phyloP scores from a whole-genome alignment of 2,113 vertebrate species.

The Glaucidium brasilianum region DNA sequence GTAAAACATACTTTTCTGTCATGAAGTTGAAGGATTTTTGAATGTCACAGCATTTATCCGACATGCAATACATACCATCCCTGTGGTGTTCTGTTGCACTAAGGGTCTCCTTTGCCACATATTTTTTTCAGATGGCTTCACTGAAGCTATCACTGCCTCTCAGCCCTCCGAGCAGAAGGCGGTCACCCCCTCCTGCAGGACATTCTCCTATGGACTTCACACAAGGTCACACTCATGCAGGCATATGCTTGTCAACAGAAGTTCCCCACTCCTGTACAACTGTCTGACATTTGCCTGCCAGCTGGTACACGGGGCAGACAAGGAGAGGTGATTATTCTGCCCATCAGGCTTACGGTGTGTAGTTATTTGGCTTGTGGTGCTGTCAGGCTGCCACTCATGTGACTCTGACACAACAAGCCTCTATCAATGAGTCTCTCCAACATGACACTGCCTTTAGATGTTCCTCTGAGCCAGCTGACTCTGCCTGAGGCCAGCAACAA shows the following conservation, averaged over 20 bases:
- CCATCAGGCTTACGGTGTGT: accelerated
- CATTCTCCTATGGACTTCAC: accelerated
- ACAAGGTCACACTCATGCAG: background rate
- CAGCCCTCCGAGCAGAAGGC: background rate
- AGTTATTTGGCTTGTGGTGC: background rate
- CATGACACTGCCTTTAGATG: background rate
- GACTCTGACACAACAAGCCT: background rate
- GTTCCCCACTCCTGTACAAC: background rate
- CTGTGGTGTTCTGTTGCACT: background rate
- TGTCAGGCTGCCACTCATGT: background rate
- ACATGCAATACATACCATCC: too few species aligned
- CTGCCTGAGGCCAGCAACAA: background rate
- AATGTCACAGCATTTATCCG: background rate
- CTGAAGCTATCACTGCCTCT: background rate
- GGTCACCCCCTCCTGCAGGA: accelerated
- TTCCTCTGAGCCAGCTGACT: background rate
- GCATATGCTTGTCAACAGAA: background rate
- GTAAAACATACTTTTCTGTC: background rate
- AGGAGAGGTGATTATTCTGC: background rate
- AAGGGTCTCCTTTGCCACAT: background rate
- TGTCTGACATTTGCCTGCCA: background rate
- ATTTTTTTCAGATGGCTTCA: background rate
- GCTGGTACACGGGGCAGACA: too few species aligned
- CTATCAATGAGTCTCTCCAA: background rate
- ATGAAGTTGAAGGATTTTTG: background rate